Conservation (phyloP, 2,113 vertebrate species). For the Platichthys flesus region DNA sequence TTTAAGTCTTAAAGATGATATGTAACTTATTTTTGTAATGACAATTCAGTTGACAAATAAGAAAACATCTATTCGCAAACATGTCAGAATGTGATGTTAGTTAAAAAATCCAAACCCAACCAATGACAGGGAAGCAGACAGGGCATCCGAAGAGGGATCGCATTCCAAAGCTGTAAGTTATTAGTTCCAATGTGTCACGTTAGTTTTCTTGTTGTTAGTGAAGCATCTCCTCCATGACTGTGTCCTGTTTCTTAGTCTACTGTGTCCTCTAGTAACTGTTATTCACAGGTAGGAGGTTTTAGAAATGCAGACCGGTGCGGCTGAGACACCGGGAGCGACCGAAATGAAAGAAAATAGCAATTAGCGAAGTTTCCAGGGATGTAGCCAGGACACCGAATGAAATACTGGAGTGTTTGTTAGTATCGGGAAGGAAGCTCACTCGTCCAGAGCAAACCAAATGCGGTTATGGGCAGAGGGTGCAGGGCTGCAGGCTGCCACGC, state of each 20-base stretch:
- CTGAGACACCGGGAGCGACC: neutral
- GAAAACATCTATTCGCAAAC: too few relatives aligned
- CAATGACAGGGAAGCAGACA: neutral
- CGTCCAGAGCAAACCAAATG: constrained; percentile 50
- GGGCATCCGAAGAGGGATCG: neutral
- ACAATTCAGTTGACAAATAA: too few relatives aligned
- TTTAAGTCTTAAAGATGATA: too few relatives aligned
- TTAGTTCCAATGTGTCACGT: neutral
- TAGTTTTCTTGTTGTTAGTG: constrained; percentile 35
- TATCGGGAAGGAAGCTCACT: constrained; percentile 32
- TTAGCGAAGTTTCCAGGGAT: constrained; percentile 31
- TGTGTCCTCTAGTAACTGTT: neutral
- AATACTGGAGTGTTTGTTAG: constrained; percentile 55
- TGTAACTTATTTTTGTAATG: too few relatives aligned
- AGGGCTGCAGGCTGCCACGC: constrained; percentile 70
- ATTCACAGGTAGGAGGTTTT: neutral
- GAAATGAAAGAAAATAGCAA: neutral
- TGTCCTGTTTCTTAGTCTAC: constrained; percentile 2
- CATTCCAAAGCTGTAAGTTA: neutral
- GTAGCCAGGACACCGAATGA: constrained; percentile 43
- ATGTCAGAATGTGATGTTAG: too few relatives aligned
- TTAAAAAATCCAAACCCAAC: too few relatives aligned
- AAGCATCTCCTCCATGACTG: constrained; percentile 10
- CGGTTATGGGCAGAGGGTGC: constrained; percentile 3
- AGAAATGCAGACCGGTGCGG: neutral